Base-by-base conservation (phyloP, 2,797 vertebrate species). In the Pygocentrus nattereri region DNA sequence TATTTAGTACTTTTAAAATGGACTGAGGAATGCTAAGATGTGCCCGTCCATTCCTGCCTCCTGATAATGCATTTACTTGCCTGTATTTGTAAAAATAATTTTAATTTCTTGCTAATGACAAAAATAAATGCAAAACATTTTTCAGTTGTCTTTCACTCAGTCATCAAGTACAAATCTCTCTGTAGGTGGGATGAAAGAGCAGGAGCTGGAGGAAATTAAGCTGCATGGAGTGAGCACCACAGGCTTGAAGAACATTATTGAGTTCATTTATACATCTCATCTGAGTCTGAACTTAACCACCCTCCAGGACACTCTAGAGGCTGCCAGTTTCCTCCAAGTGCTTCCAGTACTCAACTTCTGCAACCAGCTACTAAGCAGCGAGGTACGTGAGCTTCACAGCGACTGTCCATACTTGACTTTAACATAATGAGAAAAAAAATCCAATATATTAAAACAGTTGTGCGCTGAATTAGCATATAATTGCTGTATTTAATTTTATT, bases 271-370 rank as follows among this genome's bases (percentile, higher is more conserved):
- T 91, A 95, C 94, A 8, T 93, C 94, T 80, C 91, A 88, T 74
- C 89, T 96, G 77, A 88, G 41, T 78, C 92, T 96, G 0, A 92
- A 91, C 81, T 91, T 96, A 88, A 70, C 73, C 23, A 95, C 91
- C 71, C 93, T 96, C 4, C 95, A 95, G 90, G 94, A 96, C 85
- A 95, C 94, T 0, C 87, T 96, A 78, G 95, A 96, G 86, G 95
- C 95, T 0, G 95, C 95, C 4, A 95, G 95, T 89, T 96, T 95
- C 85, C 75, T 96, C 82, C 95, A 96, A 87, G 94, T 96, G 74
- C 90, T 95, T 85, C 93, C 95, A 5, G 93, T 96, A 44, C 90
- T 96, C 67, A 89, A 75, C 38, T 96, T 96, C 90, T 96, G 95
- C 82, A 96, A 95, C 76, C 91, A 94, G 89, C 92, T 95, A 4